A percentile compares a stretch with the other conserved stretches of the same genome.
These are phyloP conservation scores for Microctenopoma lineatum DNA, from an alignment of 2,797 vertebrate species.

Conservation along the genomic window DNA sequence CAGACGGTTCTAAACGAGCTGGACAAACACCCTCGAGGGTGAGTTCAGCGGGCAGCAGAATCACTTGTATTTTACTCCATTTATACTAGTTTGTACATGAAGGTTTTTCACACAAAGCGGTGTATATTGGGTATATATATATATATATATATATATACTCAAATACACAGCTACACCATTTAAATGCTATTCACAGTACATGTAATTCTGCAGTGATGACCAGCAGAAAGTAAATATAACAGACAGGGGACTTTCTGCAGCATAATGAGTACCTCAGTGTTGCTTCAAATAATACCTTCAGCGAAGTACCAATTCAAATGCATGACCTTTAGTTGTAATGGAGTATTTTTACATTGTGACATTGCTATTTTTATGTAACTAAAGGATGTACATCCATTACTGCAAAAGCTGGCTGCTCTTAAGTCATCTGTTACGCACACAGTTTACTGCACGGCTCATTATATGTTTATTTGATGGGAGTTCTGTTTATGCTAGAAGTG, in stretches of 20 bases:
- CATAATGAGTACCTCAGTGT: background rate
- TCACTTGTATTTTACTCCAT: background rate
- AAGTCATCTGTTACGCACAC: background rate
- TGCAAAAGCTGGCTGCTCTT: background rate
- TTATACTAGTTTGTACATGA: background rate
- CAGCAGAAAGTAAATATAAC: background rate
- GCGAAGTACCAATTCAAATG: too few relatives aligned
- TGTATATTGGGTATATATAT: background rate
- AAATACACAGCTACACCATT: background rate
- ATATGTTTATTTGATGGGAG: conserved; percentile 6
- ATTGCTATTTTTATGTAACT: background rate
- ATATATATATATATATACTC: background rate
- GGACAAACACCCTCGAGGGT: conserved; percentile 90
- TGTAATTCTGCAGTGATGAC: too few relatives aligned
- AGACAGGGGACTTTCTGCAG: background rate
- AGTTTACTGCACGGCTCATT: background rate
- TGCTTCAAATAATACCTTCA: background rate
- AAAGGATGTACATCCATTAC: background rate
- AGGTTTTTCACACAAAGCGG: background rate
- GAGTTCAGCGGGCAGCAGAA: background rate
- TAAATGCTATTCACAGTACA: background rate
- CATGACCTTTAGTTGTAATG: background rate
- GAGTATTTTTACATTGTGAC: background rate
- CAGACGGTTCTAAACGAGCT: conserved; percentile 91
- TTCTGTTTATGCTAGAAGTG: conserved; percentile 7